Percentiles rank a stretch among this genome's conserved stretches.
Evolutionary conservation across 2,888 invertebrate genomes (phyloP).

Genomic region (Phymatocera aterrima): DNA sequence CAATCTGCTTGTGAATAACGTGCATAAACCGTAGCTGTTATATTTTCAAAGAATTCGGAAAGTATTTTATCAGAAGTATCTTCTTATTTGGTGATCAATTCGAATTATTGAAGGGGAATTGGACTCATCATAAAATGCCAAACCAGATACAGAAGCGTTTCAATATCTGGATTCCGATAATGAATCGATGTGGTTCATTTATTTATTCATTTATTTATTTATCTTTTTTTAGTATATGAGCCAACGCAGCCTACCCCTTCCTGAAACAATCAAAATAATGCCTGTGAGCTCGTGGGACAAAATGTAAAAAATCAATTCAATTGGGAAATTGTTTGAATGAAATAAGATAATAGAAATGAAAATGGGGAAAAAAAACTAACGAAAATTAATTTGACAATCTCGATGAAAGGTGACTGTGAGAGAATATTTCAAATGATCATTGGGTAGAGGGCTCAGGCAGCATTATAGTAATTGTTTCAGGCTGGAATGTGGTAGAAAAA

Average conservation of each 20-base stretch:
- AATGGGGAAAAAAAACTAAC: conserved; percentile 40
- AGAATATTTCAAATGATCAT: conserved; percentile 59
- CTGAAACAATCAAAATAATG: conserved; percentile 78
- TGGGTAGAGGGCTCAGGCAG: conserved; percentile 70
- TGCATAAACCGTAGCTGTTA: not conserved
- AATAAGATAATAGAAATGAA: conserved; percentile 42
- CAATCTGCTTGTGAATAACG: not conserved
- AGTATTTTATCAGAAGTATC: not conserved
- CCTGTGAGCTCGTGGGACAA: conserved; percentile 66
- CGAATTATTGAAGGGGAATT: not conserved
- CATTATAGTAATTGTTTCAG: conserved; percentile 74
- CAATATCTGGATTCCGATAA: conserved; percentile 49
- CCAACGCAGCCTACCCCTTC: conserved; percentile 72
- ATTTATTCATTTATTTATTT: no score
- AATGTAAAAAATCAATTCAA: conserved; percentile 50
- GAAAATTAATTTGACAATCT: conserved; percentile 47
- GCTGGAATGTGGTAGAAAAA: conserved; percentile 62
- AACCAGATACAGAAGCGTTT: conserved; percentile 47
- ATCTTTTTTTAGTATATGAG: conserved; percentile 28
- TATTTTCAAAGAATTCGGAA: not conserved
- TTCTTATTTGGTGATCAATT: not conserved
- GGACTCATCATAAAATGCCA: not conserved
- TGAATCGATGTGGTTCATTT: conserved; percentile 2
- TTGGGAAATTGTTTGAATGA: conserved; percentile 41
- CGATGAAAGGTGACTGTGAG: conserved; percentile 51